phyloP scores from a whole-genome alignment of 92 coral and sea anemone genomes.

The Bergia puertoricense region DNA sequence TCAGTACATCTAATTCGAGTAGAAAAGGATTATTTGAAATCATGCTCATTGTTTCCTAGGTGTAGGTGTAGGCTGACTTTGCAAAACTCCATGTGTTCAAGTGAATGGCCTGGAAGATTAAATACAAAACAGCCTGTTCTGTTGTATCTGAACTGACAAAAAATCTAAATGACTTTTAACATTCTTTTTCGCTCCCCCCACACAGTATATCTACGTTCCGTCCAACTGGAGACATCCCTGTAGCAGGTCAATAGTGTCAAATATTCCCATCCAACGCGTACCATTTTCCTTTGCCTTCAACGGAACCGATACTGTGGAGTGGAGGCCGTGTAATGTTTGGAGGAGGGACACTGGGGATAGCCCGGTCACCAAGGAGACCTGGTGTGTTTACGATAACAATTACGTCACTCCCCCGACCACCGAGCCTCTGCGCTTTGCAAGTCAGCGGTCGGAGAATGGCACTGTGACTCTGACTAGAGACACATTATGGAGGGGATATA shows the following conservation, averaged over 20 bases:
- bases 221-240: slow-evolving; percentile 16
- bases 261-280: slow-evolving; percentile 5
- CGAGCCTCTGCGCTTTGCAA: slow-evolving; percentile 8
- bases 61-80: not conserved
- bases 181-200: too few relatives aligned
- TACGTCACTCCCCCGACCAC: slow-evolving; percentile 13
- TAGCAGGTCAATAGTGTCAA: not conserved
- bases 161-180: too few relatives aligned
- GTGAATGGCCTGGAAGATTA: too few relatives aligned
- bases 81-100: too few relatives aligned
- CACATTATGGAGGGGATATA: slow-evolving; percentile 29
- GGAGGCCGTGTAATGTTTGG: slow-evolving; percentile 6
- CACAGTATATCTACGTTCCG: slow-evolving; percentile 8
- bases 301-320: slow-evolving; percentile 24
- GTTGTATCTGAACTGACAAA: not conserved
- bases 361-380: slow-evolving; percentile 18
- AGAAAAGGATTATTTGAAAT: too few relatives aligned
- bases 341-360: slow-evolving; percentile 20
- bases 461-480: not conserved
- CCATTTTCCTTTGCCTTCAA: slow-evolving; percentile 7
- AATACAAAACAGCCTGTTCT: too few relatives aligned
- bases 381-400: slow-evolving; percentile 12
- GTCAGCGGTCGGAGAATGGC: not conserved
- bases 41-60: too few relatives aligned
- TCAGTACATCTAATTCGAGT: too few relatives aligned